Evolutionary conservation across 2,113 vertebrate genomes (phyloP), one percentile per base, ranked within the genome.

Genomic region (Corythaeola cristata): DNA sequence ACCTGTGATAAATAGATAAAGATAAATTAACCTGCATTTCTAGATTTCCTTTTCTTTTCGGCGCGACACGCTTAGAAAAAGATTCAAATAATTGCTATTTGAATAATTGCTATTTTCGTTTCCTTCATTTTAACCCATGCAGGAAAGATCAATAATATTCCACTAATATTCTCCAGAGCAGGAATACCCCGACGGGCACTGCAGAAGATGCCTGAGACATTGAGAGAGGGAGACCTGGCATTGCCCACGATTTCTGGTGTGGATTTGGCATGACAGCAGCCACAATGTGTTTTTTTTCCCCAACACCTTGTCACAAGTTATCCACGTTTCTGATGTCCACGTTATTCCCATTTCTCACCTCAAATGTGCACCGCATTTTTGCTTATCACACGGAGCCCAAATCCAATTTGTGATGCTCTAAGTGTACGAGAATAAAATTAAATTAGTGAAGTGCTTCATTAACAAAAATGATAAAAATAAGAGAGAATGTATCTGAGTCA

Each of bases 221-320:
- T 3, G 45, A 63, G 52, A 7, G 5, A 12, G 5, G 64, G 3
- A 19, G 18, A 0, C 1, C 52, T 39, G 9, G 77, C 49, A 4
- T 47, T 18, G 16, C 33, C 45, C 41, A 0, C 1, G 0, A 2
- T 53, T 76, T 47, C 53, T 79, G 60, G 11, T 0, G 0, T 1
- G 62, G 32, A 3, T 81, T 77, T 67, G 39, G 12, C 26, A 3
- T 3, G 1, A 73, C 35, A n/a, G 68, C 35, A 56, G 21, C 33
- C 64, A 8, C 8, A 0, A 7, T 0, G 2, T 8, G 58, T 8
- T 92, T 85, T 39, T 47, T 58, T 58, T 44, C 41, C 72, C 76
- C 35, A 1, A 2, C 32, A 45, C 18, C 39, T 60, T 11, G 4
- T 60, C 37, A 15, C 35, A 4, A 0, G 1, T 32, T 53, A 9